phyloP scores from a whole-genome alignment of 2,113 vertebrate species.

The Misgurnus mizolepis region DNA sequence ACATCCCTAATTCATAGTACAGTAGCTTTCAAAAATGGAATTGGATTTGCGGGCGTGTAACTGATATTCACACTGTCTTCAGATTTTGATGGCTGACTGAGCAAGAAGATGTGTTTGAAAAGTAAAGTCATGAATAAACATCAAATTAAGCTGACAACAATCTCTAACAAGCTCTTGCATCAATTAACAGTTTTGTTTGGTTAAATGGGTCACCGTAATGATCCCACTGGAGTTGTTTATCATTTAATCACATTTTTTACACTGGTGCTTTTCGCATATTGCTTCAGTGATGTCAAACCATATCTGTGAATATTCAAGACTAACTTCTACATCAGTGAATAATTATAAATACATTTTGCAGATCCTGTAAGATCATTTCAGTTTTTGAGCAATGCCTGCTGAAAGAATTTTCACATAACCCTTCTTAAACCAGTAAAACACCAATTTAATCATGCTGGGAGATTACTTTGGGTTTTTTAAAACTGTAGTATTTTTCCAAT shows the following conservation, averaged over 20 bases:
- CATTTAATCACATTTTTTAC: background rate
- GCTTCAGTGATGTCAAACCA: background rate
- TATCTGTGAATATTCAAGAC: background rate
- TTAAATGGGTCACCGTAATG: background rate
- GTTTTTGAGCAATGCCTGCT: background rate
- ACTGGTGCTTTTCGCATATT: background rate
- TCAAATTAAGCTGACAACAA: background rate
- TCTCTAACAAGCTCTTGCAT: background rate
- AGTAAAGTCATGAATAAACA: background rate
- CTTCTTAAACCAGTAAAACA: too few relatives aligned
- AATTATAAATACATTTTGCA: background rate
- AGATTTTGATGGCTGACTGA: background rate
- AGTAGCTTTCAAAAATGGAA: background rate
- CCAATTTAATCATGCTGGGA: too few relatives aligned
- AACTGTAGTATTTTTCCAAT: too few relatives aligned
- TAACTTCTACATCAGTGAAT: background rate
- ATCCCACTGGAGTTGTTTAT: background rate
- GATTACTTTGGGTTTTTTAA: too few relatives aligned
- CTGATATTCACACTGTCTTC: background rate
- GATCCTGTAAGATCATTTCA: background rate
- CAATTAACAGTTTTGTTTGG: background rate
- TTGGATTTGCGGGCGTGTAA: background rate
- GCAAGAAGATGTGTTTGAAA: background rate
- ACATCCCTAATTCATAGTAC: background rate
- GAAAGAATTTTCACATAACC: too few relatives aligned